Base-by-base conservation (phyloP, 2,888 invertebrate genomes). In the Harpalus rufipes region DNA sequence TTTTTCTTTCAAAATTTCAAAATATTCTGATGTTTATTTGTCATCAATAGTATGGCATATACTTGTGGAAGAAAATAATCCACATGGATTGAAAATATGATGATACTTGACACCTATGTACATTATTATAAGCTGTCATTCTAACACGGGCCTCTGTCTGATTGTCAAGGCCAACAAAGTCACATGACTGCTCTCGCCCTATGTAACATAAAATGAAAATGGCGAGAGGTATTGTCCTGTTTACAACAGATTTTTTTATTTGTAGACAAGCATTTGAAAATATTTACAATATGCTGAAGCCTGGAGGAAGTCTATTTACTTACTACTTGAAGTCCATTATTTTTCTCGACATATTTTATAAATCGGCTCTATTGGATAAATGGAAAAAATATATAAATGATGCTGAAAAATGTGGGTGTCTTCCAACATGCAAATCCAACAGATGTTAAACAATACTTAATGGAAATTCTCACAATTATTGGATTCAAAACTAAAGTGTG, bases 301-400 rank as follows among this genome's bases (percentile, higher is more conserved):
- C 92, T 0, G 93, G 93, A 5, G 95, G 95, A 0, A 93, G 94
- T 87, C 93, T 93, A 58, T 89, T 95, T 25, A 89, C 95, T 1
- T 92, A 93, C 41, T 95, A 95, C 32, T 5, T 32, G 32, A 6
- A 3, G 1, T 87, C 89, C 94, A n/a, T 94, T 90, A 94, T 94
- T 0, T 92, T 95, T 7, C 96, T 93, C 89, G 93, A 95, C 58
- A 93, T 95, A 0, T 96, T 95, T 89, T 92, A 94, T 68, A 91
- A 91, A n/a, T 89, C 96, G 85, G 92, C 94, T 0, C 89, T 91
- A 80, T 91, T 92, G 81, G 89, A 91, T 0, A 89, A 88, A 87
- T 96, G 96, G 94, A 90, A 91, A 32, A 87, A 89, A 1, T 96
- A 95, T 89, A 94, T 96, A 18, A 21, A 7, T 51, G 63, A 63